A percentile compares a stretch with the other conserved stretches of the same genome.
These are phyloP conservation scores for Alauda arvensis DNA, from an alignment of 2,797 vertebrate genomes.

Conservation along the genomic window DNA sequence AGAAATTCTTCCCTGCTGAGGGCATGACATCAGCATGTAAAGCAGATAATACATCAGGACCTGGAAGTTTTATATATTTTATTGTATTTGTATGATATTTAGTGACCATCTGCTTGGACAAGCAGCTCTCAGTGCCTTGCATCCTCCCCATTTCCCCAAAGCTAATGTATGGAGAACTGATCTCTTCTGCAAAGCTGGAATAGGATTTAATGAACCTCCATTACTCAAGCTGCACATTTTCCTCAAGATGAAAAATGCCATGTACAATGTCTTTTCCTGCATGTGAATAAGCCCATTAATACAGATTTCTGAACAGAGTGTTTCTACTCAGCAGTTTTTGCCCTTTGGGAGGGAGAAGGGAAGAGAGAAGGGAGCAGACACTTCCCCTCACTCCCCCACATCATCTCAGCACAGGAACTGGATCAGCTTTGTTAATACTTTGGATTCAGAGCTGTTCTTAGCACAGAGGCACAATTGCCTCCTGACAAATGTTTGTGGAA, in stretches of 20 bases:
- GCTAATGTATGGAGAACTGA: conserved; percentile 7
- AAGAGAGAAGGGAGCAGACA: neutral
- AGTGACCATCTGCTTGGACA: neutral
- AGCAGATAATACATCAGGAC: neutral
- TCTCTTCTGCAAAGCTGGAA: conserved; percentile 27
- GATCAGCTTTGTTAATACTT: neutral
- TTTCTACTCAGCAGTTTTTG: conserved; percentile 39
- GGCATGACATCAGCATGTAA: neutral
- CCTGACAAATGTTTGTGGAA: neutral
- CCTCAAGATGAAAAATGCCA: conserved; percentile 43
- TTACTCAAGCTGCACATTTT: conserved; percentile 40
- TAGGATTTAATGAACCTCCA: conserved; percentile 29
- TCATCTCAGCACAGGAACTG: neutral
- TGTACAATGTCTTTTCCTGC: conserved; percentile 3
- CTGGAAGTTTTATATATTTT: neutral
- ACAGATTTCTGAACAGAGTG: conserved; percentile 26
- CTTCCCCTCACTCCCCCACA: conserved; percentile 29
- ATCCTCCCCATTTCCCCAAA: neutral
- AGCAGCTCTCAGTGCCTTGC: neutral
- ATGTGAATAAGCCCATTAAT: conserved; percentile 47
- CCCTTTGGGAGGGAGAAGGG: conserved; percentile 15
- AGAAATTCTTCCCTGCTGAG: neutral
- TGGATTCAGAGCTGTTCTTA: neutral
- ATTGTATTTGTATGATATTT: neutral
- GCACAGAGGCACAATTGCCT: neutral